Percentiles rank a stretch among this genome's conserved stretches.
Conservation (phyloP, 2,797 vertebrate species). For the Halcyon smyrnensis region DNA sequence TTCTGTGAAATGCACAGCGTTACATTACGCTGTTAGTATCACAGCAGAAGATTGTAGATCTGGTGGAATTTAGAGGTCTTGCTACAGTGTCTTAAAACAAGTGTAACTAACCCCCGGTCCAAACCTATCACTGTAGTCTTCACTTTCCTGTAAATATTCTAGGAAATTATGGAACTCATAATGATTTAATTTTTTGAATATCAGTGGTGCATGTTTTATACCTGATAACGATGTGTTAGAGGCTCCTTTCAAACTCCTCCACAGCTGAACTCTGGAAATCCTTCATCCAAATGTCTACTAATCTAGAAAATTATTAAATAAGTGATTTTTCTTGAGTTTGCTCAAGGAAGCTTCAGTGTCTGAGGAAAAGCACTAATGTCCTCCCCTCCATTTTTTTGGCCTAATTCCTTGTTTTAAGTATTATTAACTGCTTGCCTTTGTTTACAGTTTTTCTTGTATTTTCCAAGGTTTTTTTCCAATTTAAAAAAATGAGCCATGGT, state of each 20-base stretch:
- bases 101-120: background rate
- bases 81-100: background rate
- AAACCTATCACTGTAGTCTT: background rate
- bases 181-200: background rate
- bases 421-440: background rate
- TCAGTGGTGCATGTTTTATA: background rate
- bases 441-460: background rate
- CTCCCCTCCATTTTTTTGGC: accelerated
- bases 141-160: background rate
- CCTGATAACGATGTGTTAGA: background rate
- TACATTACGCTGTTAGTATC: accelerated
- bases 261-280: background rate
- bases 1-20: background rate
- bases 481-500: background rate
- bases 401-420: background rate
- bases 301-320: background rate
- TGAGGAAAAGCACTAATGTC: background rate
- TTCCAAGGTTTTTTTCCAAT: background rate
- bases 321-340: background rate
- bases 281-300: background rate
- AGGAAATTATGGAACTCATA: background rate
- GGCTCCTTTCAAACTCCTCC: background rate
- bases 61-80: background rate
- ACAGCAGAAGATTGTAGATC: background rate
- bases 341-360: background rate